Percentiles rank a stretch among this genome's conserved stretches.
Evolutionary conservation across 2,797 vertebrate genomes (phyloP).

Genomic region (Muraenolepis orangiensis): DNA sequence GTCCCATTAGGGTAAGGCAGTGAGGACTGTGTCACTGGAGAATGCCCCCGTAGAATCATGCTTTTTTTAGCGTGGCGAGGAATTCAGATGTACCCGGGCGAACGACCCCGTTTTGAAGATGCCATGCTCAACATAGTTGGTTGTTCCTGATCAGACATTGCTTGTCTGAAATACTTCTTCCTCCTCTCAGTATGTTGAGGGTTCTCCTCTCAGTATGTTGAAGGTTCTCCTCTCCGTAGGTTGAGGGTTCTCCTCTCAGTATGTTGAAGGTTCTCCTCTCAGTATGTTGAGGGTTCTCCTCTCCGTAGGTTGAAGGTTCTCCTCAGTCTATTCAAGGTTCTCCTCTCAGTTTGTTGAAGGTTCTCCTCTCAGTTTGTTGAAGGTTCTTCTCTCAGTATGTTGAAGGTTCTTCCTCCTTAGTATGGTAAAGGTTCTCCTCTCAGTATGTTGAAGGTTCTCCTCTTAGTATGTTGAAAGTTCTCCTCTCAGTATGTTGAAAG

Average conservation of each 20-base stretch:
- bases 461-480: background rate
- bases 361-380: too few species aligned
- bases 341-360: background rate
- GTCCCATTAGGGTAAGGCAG: constrained; percentile 25
- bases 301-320: background rate
- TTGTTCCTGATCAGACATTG: background rate
- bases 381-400: background rate
- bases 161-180: background rate
- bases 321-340: too few species aligned
- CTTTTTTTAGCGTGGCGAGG: background rate
- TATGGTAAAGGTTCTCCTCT: too few species aligned
- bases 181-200: background rate
- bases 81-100: background rate
- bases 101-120: background rate
- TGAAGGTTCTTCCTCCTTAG: too few species aligned
- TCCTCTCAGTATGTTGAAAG: too few species aligned
- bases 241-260: background rate
- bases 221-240: too few species aligned
- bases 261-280: background rate
- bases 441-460: background rate
- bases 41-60: background rate
- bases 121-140: background rate
- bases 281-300: too few species aligned
- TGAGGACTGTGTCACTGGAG: background rate
- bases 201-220: background rate